Base-by-base conservation (phyloP, 2,888 invertebrate species). In the Aleiodes leptofemur region DNA sequence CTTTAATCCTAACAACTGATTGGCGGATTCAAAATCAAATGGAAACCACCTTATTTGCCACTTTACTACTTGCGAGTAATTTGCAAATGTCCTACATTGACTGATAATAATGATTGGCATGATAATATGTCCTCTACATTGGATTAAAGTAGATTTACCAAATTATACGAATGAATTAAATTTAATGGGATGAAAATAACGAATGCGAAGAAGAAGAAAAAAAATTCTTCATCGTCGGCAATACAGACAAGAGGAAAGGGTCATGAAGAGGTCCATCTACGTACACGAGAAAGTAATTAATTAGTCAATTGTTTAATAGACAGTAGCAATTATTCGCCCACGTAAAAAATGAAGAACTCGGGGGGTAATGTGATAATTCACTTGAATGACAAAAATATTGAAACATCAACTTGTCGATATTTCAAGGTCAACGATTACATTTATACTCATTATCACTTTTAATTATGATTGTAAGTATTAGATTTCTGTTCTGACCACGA, bases 371-470 rank as follows among this genome's bases (percentile, higher is more conserved):
- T 23, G 4, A 64, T 43, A 48, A 64, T 64, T 64, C 64, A 48
- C 14, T 16, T 6, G 43, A 64, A 64, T 43, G 8, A 23, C 1
- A 64, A n/a, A 14, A 64, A 23, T 48, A 82, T 82, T 83, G 82
- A 79, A 56, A 82, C 83, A 84, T 86, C 83, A 86, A 87, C 80
- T 83, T 80, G 85, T 83, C 85, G 85, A 86, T 86, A 83, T 75
- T 78, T 77, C 72, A 82, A 74, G 87, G 87, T 88, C 85, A 88
- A 88, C 11, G 43, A 9, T 43, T 43, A 9, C 7, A 43, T 79
- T 82, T 81, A 81, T 83, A 82, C 81, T 81, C 84, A 61, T 43
- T 31, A 38, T 59, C 34, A 31, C 34, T 38, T 38, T 38, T 61
- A 51, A 38, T 43, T 14, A 61, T 61, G 14, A 16, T 61, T 61